phyloP scores from a whole-genome alignment of 2,113 vertebrate genomes.

The Onychorhynchus coronatus region DNA sequence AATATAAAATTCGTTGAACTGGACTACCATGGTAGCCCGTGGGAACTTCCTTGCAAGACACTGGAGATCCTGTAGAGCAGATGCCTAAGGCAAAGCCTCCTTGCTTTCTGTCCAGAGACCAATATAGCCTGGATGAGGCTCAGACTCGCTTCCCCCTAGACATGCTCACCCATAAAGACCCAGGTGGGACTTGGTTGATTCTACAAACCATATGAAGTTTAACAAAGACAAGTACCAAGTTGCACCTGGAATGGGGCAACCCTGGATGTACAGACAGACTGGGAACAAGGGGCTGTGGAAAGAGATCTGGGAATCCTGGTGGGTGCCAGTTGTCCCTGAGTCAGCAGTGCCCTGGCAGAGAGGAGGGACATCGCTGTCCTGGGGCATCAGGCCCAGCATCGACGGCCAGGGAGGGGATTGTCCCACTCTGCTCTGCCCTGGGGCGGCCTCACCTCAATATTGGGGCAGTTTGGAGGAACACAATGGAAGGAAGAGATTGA shows the following conservation, averaged over 20 bases:
- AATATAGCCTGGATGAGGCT: not conserved
- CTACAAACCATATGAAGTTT: not conserved
- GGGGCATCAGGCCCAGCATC: not conserved
- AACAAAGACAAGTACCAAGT: no score
- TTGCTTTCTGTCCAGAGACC: not conserved
- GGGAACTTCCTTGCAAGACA: not conserved
- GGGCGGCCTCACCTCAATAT: rapidly evolving
- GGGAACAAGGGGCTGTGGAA: not conserved
- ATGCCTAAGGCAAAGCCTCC: not conserved
- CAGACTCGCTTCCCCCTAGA: rapidly evolving
- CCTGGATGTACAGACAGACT: rapidly evolving
- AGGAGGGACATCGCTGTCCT: not conserved
- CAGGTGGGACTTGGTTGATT: not conserved
- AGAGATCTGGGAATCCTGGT: not conserved
- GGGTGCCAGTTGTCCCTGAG: not conserved
- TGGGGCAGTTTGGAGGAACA: not conserved
- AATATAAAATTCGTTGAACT: constrained; percentile 58
- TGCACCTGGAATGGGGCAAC: not conserved
- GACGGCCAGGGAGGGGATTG: not conserved
- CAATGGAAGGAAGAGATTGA: not conserved
- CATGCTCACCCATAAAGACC: not conserved
- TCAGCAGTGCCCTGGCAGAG: not conserved
- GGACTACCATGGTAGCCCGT: constrained; percentile 15
- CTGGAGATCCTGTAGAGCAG: not conserved
- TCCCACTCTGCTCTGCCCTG: not conserved